These are phyloP conservation scores for Palythoa caribaeorum DNA, from an alignment of 92 coral and sea anemone genomes.

Conservation along the genomic window DNA sequence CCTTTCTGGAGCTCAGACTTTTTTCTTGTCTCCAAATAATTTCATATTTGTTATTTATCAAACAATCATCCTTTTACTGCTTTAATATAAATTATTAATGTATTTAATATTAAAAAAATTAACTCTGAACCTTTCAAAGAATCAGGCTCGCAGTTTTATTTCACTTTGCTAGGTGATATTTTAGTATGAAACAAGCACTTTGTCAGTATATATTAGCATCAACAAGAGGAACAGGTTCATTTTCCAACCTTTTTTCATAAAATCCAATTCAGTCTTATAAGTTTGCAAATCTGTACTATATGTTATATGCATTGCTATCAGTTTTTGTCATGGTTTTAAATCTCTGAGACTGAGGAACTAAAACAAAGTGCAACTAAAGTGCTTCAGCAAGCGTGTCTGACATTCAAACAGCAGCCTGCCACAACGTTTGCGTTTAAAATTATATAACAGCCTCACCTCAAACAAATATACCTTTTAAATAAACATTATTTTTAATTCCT, in stretches of 20 bases:
- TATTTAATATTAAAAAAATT: too few relatives aligned
- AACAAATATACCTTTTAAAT: background rate
- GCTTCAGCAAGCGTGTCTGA: slow-evolving; percentile 16
- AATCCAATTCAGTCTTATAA: background rate
- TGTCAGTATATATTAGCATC: too few relatives aligned
- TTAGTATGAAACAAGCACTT: too few relatives aligned
- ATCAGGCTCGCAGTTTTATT: too few relatives aligned
- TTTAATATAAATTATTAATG: too few relatives aligned
- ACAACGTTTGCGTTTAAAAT: background rate
- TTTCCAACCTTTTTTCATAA: background rate
- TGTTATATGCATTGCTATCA: background rate
- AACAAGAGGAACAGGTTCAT: background rate
- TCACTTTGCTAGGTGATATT: too few relatives aligned
- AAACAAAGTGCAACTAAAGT: background rate
- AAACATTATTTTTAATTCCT: background rate
- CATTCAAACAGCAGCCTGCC: background rate
- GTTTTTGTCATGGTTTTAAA: background rate
- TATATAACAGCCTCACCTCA: background rate
- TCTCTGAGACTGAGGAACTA: background rate
- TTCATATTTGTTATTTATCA: too few relatives aligned
- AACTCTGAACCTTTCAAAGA: too few relatives aligned
- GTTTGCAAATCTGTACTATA: background rate
- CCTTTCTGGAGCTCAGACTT: too few relatives aligned
- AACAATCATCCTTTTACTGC: too few relatives aligned
- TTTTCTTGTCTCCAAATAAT: too few relatives aligned